Base-by-base conservation (phyloP, 2,113 vertebrate species). In the Cavia porcellus region DNA sequence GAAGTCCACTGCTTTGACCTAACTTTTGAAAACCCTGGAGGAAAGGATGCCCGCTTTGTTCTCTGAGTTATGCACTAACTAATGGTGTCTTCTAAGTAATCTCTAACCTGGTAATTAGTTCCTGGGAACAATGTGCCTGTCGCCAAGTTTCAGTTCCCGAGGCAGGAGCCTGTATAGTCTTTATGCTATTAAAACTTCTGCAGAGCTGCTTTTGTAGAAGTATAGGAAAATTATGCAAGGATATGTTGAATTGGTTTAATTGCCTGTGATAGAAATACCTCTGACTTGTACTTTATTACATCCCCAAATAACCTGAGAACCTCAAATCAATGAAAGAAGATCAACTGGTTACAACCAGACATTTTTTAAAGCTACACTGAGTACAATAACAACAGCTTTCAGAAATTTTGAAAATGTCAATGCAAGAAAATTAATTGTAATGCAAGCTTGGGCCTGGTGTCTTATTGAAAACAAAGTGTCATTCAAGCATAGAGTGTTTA, bases 341-440 rank as follows among this genome's bases (percentile, higher is more conserved):
- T n/a, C 81, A 13, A 84, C 55, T 68, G 68, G 79, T 42, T 47
- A 70, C 42, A 88, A 66, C 45, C 75, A 93, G 77, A 85, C 2
- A 30, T 94, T 97, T 96, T 81, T 68, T 59, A 88, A 96, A 91
- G n/a, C 55, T 59, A 77, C 93, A 50, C 68, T 94, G 66, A 59
- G 0, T 0, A 72, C 0, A 19, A 93, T 92, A 94, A 92, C 95
- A 92, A 89, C 19, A 90, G 32, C 72, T 89, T 97, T 96, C 87
- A 95, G 87, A 92, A 96, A 91, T 4, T 96, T 57, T 89, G 95
- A 96, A 96, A 97, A 89, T 98, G 74, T 84, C 86, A 87, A 32
- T 97, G 80, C 74, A 72, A 96, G 96, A 97, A 98, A 98, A 97
- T 98, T 64, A 96, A 70, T 88, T 98, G 28, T 97, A 75, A 96